These are phyloP conservation scores for Xanthostigma xanthostigma DNA, from an alignment of 2,888 invertebrate genomes.

Conservation along the genomic window DNA sequence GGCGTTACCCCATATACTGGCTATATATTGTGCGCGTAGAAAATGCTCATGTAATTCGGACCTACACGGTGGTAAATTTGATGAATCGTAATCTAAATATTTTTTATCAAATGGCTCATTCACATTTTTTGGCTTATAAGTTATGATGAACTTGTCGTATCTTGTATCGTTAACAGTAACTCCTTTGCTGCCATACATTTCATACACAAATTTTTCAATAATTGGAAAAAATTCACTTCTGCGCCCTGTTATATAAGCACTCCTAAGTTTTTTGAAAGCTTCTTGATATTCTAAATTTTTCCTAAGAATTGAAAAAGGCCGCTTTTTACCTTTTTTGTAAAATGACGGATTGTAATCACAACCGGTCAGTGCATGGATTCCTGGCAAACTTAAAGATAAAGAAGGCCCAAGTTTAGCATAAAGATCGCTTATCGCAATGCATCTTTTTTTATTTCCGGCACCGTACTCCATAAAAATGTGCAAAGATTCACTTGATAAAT, in stretches of 20 bases:
- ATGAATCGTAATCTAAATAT: neutral
- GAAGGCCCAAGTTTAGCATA: neutral
- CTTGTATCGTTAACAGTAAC: neutral
- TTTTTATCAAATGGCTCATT: neutral
- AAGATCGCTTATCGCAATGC: neutral
- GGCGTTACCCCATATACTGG: neutral
- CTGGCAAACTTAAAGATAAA: neutral
- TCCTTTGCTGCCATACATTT: neutral
- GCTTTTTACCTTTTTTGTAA: neutral
- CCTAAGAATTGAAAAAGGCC: neutral
- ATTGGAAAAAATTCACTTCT: neutral
- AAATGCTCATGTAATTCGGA: neutral
- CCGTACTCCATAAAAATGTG: neutral
- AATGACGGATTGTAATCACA: neutral
- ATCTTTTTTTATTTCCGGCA: neutral
- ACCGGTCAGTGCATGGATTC: neutral
- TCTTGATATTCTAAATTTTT: neutral
- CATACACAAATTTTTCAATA: neutral
- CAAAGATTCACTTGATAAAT: neutral
- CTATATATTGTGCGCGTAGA: neutral
- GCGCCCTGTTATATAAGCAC: neutral
- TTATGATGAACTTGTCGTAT: neutral
- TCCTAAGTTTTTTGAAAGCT: neutral
- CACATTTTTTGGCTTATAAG: neutral
- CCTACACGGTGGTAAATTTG: neutral